Evolutionary conservation across 2,113 vertebrate species (phyloP).

Genomic region (Burhinus oedicnemus): DNA sequence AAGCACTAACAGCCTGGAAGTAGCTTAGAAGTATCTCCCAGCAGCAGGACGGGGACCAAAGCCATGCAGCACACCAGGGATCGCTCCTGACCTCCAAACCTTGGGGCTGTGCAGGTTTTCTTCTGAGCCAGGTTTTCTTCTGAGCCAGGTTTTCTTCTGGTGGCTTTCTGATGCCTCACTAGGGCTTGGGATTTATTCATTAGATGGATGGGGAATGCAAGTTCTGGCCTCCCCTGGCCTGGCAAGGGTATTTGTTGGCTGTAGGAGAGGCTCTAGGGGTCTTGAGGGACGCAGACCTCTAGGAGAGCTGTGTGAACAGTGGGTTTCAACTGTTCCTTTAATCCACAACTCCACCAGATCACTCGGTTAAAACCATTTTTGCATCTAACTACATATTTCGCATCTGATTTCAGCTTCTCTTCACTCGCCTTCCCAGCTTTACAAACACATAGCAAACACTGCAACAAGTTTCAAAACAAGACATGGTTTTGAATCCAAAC

Average conservation of each 20-base stretch:
- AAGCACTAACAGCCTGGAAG: not conserved
- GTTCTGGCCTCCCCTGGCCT: not conserved
- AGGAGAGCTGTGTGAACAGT: not conserved
- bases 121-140: not conserved
- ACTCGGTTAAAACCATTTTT: not conserved
- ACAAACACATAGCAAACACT: not conserved
- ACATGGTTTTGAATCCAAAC: not conserved
- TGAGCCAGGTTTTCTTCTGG: not conserved
- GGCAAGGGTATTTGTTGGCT: not conserved
- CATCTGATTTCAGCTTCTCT: not conserved
- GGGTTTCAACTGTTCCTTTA: not conserved
- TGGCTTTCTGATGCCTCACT: not conserved
- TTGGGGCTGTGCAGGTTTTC: not conserved
- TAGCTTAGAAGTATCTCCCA: not conserved
- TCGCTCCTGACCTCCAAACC: not conserved
- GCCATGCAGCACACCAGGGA: rapidly evolving
- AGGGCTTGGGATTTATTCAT: not conserved
- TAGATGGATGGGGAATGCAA: not conserved
- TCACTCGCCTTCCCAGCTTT: not conserved
- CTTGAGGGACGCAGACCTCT: not conserved
- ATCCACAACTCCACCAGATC: not conserved
- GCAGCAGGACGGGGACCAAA: not conserved
- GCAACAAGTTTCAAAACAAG: constrained; percentile 19
- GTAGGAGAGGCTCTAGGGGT: not conserved
- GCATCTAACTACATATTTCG: not conserved